Base-by-base conservation (phyloP, 1,140 invertebrate genomes). In the Drosophila biarmipes region DNA sequence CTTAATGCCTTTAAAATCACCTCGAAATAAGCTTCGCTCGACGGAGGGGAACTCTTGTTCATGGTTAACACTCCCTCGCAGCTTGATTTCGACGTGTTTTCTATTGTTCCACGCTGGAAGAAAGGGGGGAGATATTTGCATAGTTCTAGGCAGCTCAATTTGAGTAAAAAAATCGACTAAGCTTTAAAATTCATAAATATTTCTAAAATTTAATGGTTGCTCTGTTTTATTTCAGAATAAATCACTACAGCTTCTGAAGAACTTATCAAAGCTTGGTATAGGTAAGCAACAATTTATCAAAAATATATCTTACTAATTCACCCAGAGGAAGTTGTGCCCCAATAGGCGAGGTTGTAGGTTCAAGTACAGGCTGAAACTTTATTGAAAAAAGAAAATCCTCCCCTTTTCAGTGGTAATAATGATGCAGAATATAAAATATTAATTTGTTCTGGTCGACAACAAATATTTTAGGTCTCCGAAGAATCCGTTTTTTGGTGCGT, bases 1-100 rank as follows among this genome's bases (percentile, higher is more conserved):
- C 62, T 31, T 46, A 69, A 69, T 67, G 66, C 40, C 66, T 69
- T 69, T 69, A 46, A 67, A 69, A 67, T 54, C 48, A 67, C 62
- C 66, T 54, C 58, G 43, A 31, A 64, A 34, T 63, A 63, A 66
- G 63, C 57, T 48, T 2, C 15, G 11, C n/a, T n/a, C 52, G 17
- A 8, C 42, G 27, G 14, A 17, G 27, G 40, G 27, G 49, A 12
- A 19, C n/a, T 5, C 4, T 21, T 31, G n/a, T n/a, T 42, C 42
- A 49, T 24, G 46, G 43, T 40, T 61, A 52, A 61, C 46, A 61
- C 57, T 29, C 31, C 24, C 42, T 42, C 6, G 21, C n/a, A 21
- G 4, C 55, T 57, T 49, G n/a, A 10, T 46, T 21, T 27, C 14
- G 14, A 3, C 45, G 14, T 27, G 45, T 6, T n/a, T 46, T 46